A percentile compares a stretch with the other conserved stretches of the same genome.
phyloP scores from a whole-genome alignment of 2,113 vertebrate genomes.

The Cryptomyrus ogoouensis region DNA sequence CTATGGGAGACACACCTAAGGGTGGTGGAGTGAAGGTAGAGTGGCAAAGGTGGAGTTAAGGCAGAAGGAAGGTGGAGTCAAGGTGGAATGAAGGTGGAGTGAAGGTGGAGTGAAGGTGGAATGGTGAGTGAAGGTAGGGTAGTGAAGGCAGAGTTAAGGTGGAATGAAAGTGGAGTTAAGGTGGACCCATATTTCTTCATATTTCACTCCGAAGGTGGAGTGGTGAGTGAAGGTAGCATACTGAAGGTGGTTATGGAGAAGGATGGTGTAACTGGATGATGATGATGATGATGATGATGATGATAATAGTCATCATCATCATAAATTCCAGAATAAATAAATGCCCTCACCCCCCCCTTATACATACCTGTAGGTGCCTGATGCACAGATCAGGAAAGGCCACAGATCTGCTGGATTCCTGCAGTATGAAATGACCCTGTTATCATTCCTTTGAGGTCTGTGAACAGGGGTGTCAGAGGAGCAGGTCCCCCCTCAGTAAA shows the following conservation, averaged over 20 bases:
- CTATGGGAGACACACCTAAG: background rate
- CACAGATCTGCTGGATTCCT: background rate
- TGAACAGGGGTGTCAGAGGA: background rate
- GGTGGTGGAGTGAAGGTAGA: background rate
- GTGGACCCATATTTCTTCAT: no score
- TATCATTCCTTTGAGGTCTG: background rate
- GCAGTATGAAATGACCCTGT: background rate
- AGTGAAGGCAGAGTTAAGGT: no score
- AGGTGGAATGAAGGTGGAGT: background rate
- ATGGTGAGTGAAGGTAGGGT: background rate
- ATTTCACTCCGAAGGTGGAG: background rate
- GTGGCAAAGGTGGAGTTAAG: background rate
- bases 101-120: background rate
- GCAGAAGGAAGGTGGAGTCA: no score
- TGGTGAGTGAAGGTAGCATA: background rate
- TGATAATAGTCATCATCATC: background rate
- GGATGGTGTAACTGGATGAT: background rate
- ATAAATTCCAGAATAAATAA: background rate
- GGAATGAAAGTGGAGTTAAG: no score
- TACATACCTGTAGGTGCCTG: background rate
- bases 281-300: no score
- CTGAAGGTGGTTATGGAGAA: background rate
- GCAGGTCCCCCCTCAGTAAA: background rate
- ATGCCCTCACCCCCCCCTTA: background rate
- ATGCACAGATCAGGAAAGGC: background rate